Evolutionary conservation across 2,888 invertebrate genomes (phyloP).

Genomic region (Malthinus seriepunctatus): DNA sequence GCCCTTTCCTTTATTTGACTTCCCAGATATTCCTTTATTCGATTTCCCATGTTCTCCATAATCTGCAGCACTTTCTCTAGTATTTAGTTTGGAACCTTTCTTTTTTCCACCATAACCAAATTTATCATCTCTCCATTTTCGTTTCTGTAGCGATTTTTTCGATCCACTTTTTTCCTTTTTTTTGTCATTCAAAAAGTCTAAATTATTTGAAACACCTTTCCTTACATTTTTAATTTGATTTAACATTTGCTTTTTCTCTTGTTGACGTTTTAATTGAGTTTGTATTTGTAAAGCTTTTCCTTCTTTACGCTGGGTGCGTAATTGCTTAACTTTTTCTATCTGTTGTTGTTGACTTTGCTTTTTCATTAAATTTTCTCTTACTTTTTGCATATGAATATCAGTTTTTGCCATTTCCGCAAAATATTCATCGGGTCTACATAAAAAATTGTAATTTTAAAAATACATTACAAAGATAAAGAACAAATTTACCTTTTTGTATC

Average conservation of each 20-base stretch:
- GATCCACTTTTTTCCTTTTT: conserved; percentile 10
- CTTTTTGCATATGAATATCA: conserved; percentile 97
- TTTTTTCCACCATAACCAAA: conserved; percentile 97
- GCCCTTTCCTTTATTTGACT: conserved; percentile 66
- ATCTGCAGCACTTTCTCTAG: conserved; percentile 75
- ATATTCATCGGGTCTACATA: conserved; percentile 84
- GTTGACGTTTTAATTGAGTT: conserved; percentile 79
- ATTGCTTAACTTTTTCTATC: conserved; percentile 86
- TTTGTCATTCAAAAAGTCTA: conserved; percentile 72
- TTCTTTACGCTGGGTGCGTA: conserved; percentile 89
- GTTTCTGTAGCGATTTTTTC: conserved; percentile 55
- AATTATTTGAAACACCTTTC: conserved; percentile 78
- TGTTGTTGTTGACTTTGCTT: conserved; percentile 85
- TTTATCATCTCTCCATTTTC: conserved; percentile 77
- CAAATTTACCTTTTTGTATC: conserved; percentile 67
- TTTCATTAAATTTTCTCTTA: conserved; percentile 78
- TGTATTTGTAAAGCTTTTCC: conserved; percentile 87
- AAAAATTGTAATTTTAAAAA: neutral
- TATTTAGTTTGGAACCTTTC: conserved; percentile 85
- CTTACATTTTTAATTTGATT: conserved; percentile 93
- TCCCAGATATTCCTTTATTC: conserved; percentile 39
- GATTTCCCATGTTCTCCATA: conserved; percentile 60
- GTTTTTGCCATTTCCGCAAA: conserved; percentile 99
- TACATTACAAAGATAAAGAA: neutral
- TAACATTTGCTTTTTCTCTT: conserved; percentile 89